A percentile compares a stretch with the other conserved stretches of the same genome.
Evolutionary conservation across 1,140 invertebrate genomes (phyloP).

Genomic region (Penaeus vannamei): DNA sequence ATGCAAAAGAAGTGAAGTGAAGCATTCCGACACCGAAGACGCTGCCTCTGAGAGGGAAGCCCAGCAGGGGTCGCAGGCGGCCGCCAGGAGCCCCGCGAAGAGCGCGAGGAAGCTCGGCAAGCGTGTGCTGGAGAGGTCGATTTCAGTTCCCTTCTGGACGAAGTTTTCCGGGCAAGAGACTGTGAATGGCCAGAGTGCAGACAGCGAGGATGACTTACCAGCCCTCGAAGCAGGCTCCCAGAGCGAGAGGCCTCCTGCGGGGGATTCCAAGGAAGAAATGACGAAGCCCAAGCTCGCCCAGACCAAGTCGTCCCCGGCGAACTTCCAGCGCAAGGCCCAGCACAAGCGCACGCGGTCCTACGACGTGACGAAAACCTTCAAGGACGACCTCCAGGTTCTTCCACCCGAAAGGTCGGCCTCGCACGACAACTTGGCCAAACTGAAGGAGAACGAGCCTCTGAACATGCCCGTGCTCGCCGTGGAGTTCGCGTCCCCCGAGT

Average conservation of each 20-base stretch:
- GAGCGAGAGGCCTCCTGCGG: not conserved
- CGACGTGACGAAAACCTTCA: conserved; percentile 34
- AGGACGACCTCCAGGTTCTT: not conserved
- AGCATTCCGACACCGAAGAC: not conserved
- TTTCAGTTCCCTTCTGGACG: conserved; percentile 44
- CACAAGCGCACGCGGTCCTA: conserved; percentile 40
- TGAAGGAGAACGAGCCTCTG: not conserved
- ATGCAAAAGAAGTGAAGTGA: not conserved
- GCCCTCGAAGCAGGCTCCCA: not conserved
- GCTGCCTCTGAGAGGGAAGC: not conserved
- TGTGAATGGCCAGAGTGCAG: not conserved
- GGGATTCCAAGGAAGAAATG: not conserved
- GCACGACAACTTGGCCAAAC: conserved; percentile 25
- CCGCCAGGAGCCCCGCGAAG: not conserved
- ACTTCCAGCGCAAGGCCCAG: conserved; percentile 4
- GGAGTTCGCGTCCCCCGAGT: not conserved
- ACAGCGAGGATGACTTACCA: not conserved
- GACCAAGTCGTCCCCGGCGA: not conserved
- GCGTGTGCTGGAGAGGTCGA: conserved; percentile 12
- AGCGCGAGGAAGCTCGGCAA: not conserved
- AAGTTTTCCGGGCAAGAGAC: not conserved
- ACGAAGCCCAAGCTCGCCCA: not conserved
- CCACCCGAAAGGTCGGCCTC: conserved; percentile 22
- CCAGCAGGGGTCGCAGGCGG: not conserved
- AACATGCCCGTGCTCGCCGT: conserved; percentile 8